A percentile compares a stretch with the other conserved stretches of the same genome.
Conservation (phyloP, 1,140 invertebrate species). For the Drosophila azteca region DNA sequence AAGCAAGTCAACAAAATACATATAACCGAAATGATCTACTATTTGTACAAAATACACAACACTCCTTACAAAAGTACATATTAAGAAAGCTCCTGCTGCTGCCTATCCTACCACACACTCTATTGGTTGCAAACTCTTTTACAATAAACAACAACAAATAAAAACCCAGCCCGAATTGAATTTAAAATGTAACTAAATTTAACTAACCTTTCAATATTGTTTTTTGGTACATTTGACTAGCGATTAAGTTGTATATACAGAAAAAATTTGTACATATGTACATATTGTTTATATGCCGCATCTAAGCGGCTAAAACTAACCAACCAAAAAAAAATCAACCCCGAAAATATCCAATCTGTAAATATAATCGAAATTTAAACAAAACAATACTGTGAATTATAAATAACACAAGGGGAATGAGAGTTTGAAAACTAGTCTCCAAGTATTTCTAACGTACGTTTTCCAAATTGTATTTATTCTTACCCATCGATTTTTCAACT, state of each 20-base stretch:
- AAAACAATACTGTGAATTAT: constrained; percentile 65
- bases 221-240: constrained; percentile 76
- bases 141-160: constrained; percentile 45
- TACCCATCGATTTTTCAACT: constrained; percentile 39
- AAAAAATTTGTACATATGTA: constrained; percentile 74
- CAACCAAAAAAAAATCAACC: constrained; percentile 21
- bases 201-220: constrained; percentile 70
- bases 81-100: constrained; percentile 61
- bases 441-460: constrained; percentile 55
- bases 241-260: constrained; percentile 78
- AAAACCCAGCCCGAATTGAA: constrained; percentile 39
- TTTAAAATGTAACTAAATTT: constrained; percentile 77
- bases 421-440: constrained; percentile 30
- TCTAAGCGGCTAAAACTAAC: constrained; percentile 56
- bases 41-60: constrained; percentile 74
- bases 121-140: constrained; percentile 69
- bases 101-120: constrained; percentile 54
- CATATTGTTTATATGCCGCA: constrained; percentile 56
- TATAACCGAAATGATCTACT: constrained; percentile 45
- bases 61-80: constrained; percentile 49
- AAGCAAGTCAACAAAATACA: constrained; percentile 52
- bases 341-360: constrained; percentile 59
- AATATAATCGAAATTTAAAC: constrained; percentile 73
- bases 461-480: constrained; percentile 70
- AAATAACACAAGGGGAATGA: constrained; percentile 57